Base-by-base conservation (phyloP, 2,888 invertebrate genomes). In the Eristalinus aeneus region DNA sequence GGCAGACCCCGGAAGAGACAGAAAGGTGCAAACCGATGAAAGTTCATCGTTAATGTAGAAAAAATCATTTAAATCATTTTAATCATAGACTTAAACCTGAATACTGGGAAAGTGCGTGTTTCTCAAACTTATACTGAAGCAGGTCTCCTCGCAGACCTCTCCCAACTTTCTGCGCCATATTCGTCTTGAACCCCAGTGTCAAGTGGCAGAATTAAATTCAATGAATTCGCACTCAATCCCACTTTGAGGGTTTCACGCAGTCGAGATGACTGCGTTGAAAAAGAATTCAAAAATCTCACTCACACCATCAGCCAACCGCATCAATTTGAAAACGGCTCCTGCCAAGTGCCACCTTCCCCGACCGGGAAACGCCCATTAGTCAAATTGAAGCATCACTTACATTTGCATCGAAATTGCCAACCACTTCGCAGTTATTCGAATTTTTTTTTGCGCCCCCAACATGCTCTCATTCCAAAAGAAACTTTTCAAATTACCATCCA, bases 381-480 rank as follows among this genome's bases (percentile, higher is more conserved):
- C 46, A 46, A 46, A 46, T 46, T 46, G 46, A 46, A 46, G 46
- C 8, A 46, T 46, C 46, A 16, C 46, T 46, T 46, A 46, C 46
- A 46, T 46, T 46, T 46, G 46, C 46, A 46, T 46, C 16, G 46
- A 46, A 46, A 46, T 46, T 46, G 46, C 46, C 46, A 46, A 16
- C 16, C 46, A 46, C 46, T 46, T 46, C 16, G 46, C 46, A 46
- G 46, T 46, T 46, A 6, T 16, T 46, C 39, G 39, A 39, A 39
- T 46, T 46, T 46, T 2, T n/a, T 46, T n/a, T 16, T 16, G 5
- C 46, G 46, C 46, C 54, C n/a, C 56, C 36, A 61, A 79, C 67
- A 73, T 68, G 61, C 79, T 75, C 65, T 67, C 54, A 3, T 5
- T 27, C 27, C 2, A 12, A 39, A 80, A n/a, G n/a, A n/a, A 68